Percentiles rank a stretch among this genome's conserved stretches.
Evolutionary conservation across 2,113 vertebrate species (phyloP).

Genomic region (Sclerurus mexicanus): DNA sequence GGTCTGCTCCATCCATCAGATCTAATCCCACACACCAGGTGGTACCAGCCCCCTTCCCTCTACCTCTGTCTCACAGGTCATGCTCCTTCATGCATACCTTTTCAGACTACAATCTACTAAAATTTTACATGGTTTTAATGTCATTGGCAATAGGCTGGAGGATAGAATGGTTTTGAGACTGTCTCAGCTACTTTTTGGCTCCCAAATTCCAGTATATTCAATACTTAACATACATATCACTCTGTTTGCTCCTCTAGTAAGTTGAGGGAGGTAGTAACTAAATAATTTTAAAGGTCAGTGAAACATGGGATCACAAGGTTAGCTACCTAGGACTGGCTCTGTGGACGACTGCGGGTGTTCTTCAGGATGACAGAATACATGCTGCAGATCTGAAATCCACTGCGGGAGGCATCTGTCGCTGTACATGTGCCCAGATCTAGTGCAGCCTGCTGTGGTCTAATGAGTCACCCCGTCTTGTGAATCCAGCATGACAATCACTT

Average conservation of each 20-base stretch:
- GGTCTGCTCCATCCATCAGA: background rate
- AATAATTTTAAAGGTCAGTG: background rate
- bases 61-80: background rate
- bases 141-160: background rate
- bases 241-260: background rate
- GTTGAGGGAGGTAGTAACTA: background rate
- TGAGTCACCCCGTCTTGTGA: background rate
- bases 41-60: background rate
- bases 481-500: background rate
- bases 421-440: background rate
- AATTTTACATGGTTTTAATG: background rate
- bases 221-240: background rate
- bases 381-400: background rate
- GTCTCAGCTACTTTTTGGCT: background rate
- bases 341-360: background rate
- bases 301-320: rapidly evolving
- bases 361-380: rapidly evolving
- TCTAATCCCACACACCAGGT: background rate
- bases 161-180: background rate
- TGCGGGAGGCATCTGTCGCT: background rate
- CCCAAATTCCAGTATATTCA: background rate
- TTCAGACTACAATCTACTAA: background rate
- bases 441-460: background rate
- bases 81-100: background rate
- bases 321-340: background rate